Evolutionary conservation across 2,888 invertebrate genomes (phyloP).

Genomic region (Drosophila kanekoi): DNA sequence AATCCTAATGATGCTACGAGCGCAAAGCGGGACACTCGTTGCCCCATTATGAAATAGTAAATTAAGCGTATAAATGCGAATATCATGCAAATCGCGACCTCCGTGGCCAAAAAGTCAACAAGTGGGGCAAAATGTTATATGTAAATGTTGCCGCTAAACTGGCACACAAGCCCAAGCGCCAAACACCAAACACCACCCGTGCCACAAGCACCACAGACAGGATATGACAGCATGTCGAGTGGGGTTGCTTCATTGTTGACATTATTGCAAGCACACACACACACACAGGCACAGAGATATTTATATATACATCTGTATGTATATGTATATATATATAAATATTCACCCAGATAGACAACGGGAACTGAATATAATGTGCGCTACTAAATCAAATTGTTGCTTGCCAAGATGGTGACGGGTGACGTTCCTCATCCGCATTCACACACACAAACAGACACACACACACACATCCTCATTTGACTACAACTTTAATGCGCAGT

Average conservation of each 20-base stretch:
- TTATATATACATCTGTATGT: neutral
- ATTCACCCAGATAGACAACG: conserved; percentile 34
- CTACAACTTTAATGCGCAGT: conserved; percentile 76
- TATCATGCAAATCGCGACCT: conserved; percentile 75
- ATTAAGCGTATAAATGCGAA: conserved; percentile 74
- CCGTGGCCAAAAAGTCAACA: conserved; percentile 61
- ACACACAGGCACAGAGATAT: neutral
- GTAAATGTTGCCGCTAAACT: conserved; percentile 64
- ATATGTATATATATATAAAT: conserved; percentile 7
- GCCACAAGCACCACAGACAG: conserved; percentile 44
- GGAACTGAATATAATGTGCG: conserved; percentile 50
- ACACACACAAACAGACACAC: conserved; percentile 15
- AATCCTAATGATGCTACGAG: conserved; percentile 15
- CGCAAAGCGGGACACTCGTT: conserved; percentile 18
- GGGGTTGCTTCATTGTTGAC: conserved; percentile 72
- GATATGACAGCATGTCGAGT: conserved; percentile 58
- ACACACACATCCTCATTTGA: conserved; percentile 61
- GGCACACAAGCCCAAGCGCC: conserved; percentile 42
- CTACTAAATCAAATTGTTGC: conserved; percentile 73
- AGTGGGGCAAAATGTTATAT: conserved; percentile 73
- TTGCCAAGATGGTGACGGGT: conserved; percentile 49
- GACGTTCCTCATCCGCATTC: conserved; percentile 17
- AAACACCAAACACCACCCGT: conserved; percentile 1
- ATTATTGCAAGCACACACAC: conserved; percentile 61
- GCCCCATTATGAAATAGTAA: conserved; percentile 74